Evolutionary conservation across 2,888 invertebrate genomes (phyloP).

Genomic region (Ophioninae sp.): DNA sequence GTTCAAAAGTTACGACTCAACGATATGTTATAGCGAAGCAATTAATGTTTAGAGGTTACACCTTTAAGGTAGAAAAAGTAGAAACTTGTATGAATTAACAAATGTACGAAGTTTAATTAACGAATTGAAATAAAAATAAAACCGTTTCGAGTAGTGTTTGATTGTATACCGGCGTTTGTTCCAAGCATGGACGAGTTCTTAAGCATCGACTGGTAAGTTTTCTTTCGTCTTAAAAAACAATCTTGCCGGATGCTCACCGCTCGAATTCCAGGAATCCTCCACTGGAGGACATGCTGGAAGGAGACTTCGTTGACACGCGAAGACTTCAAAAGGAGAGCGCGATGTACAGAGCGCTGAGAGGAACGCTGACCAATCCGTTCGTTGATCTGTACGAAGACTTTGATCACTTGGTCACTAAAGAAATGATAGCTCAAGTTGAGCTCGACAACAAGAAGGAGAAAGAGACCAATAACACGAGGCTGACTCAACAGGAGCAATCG

Average conservation of each 20-base stretch:
- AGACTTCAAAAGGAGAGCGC: constrained; percentile 73
- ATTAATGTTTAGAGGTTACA: too few relatives aligned
- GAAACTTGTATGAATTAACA: too few relatives aligned
- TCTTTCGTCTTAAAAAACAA: neutral
- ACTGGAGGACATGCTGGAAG: constrained; percentile 74
- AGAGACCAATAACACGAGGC: neutral
- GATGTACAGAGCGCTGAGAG: constrained; percentile 72
- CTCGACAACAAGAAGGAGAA: constrained; percentile 8
- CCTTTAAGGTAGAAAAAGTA: too few relatives aligned
- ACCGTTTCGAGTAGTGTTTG: neutral
- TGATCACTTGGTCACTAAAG: constrained; percentile 47
- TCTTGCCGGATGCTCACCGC: neutral
- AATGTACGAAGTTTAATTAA: neutral
- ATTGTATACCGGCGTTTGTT: neutral
- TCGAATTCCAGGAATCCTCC: constrained; percentile 69
- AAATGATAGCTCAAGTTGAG: constrained; percentile 36
- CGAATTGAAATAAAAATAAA: neutral
- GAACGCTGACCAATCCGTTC: constrained; percentile 73
- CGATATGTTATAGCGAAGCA: too few relatives aligned
- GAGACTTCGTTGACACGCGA: constrained; percentile 70
- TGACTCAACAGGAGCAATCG: neutral
- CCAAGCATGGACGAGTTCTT: constrained; percentile 72
- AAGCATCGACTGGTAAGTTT: constrained; percentile 72
- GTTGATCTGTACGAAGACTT: constrained; percentile 67
- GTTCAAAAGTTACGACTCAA: too few relatives aligned